Percentiles rank a stretch among this genome's conserved stretches.
Evolutionary conservation across 1,140 invertebrate genomes (phyloP).

Genomic region (Platyura marginata): DNA sequence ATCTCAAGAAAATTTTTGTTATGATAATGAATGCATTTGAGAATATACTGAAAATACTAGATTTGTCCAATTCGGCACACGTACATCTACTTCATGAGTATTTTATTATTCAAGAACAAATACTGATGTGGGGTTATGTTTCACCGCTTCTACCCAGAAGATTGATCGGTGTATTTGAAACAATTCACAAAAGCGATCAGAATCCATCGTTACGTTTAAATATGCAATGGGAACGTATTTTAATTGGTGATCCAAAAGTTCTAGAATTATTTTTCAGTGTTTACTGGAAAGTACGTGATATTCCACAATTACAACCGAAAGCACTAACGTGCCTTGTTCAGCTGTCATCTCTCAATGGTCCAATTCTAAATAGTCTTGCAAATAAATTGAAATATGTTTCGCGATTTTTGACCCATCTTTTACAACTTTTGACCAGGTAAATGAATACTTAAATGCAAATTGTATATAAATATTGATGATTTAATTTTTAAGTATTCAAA

Average conservation of each 20-base stretch:
- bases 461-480: too few relatives aligned
- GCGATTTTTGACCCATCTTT: constrained; percentile 37
- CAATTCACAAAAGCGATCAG: constrained; percentile 34
- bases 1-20: constrained; percentile 47
- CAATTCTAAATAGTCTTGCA: constrained; percentile 25
- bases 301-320: constrained; percentile 45
- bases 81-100: constrained; percentile 14
- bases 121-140: constrained; percentile 19
- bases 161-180: constrained; percentile 39
- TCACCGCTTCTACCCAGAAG: constrained; percentile 31
- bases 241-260: constrained; percentile 41
- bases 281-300: constrained; percentile 51
- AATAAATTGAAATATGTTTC: constrained; percentile 34
- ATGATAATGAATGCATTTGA: constrained; percentile 18
- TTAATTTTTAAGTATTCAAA: constrained; percentile 27
- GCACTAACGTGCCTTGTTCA: constrained; percentile 53
- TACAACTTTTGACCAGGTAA: constrained; percentile 33
- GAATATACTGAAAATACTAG: constrained; percentile 16
- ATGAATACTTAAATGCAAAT: too few relatives aligned
- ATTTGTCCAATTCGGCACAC: constrained; percentile 13
- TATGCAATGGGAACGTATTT: constrained; percentile 40
- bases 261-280: constrained; percentile 53
- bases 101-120: constrained; percentile 15
- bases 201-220: constrained; percentile 33
- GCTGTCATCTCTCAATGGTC: constrained; percentile 46